Evolutionary conservation across 2,888 invertebrate species (phyloP).

Genomic region (Venustoraphidia nigricollis): DNA sequence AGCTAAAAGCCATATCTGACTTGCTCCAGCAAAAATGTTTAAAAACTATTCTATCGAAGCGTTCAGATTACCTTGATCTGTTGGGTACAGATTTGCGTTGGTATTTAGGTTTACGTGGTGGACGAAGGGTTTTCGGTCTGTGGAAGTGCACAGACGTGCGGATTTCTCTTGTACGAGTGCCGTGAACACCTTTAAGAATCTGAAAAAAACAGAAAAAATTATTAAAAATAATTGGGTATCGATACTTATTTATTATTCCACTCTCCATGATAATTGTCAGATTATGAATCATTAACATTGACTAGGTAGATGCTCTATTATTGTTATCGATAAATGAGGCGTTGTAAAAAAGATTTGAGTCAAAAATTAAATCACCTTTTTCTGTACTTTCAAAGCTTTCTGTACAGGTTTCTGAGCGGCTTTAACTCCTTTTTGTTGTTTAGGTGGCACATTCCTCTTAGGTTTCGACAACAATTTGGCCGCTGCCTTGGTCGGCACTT

Average conservation of each 20-base stretch:
- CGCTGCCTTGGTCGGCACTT: slow-evolving; percentile 30
- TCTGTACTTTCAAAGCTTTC: slow-evolving; percentile 73
- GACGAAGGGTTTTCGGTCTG: slow-evolving; percentile 82
- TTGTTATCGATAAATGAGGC: no score
- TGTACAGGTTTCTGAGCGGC: slow-evolving; percentile 33
- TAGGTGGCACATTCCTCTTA: slow-evolving; percentile 36
- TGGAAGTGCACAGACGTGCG: slow-evolving; percentile 93
- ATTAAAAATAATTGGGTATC: slow-evolving; percentile 5
- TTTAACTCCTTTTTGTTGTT: slow-evolving; percentile 34
- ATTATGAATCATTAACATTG: background rate
- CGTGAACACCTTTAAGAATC: slow-evolving; percentile 84
- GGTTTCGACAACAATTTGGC: slow-evolving; percentile 36
- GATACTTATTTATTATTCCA: no score
- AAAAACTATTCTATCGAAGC: background rate
- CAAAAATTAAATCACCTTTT: slow-evolving; percentile 44
- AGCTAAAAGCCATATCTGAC: no score
- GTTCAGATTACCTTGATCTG: slow-evolving; percentile 61
- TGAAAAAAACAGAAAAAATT: slow-evolving; percentile 25
- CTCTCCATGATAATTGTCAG: background rate
- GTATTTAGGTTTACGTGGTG: slow-evolving; percentile 86
- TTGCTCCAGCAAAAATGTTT: no score
- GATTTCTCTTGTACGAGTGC: slow-evolving; percentile 75
- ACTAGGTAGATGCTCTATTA: no score
- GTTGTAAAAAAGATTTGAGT: no score
- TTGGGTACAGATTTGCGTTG: slow-evolving; percentile 88